Base-by-base conservation (phyloP, 2,797 vertebrate genomes). In the Pseudopleuronectes americanus region DNA sequence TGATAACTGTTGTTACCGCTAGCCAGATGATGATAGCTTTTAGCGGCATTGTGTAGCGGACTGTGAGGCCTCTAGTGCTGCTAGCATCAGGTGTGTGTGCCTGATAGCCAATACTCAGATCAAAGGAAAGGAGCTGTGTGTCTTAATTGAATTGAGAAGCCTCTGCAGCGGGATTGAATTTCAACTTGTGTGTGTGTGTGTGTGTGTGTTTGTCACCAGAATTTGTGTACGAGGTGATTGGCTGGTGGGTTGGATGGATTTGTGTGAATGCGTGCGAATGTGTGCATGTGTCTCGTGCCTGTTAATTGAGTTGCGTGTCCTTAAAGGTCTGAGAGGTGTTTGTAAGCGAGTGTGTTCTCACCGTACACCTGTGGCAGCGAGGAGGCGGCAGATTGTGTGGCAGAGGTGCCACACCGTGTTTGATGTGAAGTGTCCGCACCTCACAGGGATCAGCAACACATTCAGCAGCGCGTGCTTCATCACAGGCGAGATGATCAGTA, bases 41-140 rank as follows among this genome's bases (percentile, higher is more conserved):
- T 74, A 81, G 81, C 81, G 24, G 77, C 80, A 87, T 88, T 90
- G 89, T 92, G 68, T 36, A 7, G 53, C 64, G 61, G 68, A 89
- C 85, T 89, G 89, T 87, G 69, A 81, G 81, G 72, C 85, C 81
- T 74, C 82, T 81, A 77, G 76, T 76, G 85, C 78, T 53, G 83
- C 86, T 49, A 86, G 91, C 88, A 89, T 92, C 92, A 93, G 92
- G 89, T 93, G 92, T 86, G 86, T 85, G 81, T 79, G 81, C 49
- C 88, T 87, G 84, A 90, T 89, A 81, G 82, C 84, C 88, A 90
- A 90, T 90, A 85, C 79, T 78, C 76, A 90, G 64, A 92, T 93
- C 92, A 93, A 93, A 87, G 91, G 28, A 31, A 87, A 63, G 45
- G 52, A 76, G 84, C 79, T 71, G 55, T 80, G 67, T 80, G 67